phyloP scores from a whole-genome alignment of 2,797 vertebrate genomes.

The Hephaestus fuliginosus region DNA sequence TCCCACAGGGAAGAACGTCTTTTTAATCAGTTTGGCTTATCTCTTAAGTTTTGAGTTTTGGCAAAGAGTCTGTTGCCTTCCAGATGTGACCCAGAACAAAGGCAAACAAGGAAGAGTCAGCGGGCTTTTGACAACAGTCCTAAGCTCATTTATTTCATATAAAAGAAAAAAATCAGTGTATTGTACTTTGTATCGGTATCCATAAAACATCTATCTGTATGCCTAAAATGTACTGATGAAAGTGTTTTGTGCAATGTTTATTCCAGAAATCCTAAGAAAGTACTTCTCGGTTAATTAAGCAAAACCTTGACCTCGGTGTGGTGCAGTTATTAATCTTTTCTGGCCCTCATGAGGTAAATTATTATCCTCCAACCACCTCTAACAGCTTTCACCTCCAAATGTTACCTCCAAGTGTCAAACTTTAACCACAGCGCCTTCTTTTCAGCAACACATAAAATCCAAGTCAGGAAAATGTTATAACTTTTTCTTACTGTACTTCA shows the following conservation, averaged over 20 bases:
- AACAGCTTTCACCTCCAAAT: conserved; percentile 69
- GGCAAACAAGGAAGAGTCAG: background rate
- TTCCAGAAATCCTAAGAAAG: background rate
- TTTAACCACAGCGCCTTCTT: conserved; percentile 52
- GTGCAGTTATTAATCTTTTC: conserved; percentile 59
- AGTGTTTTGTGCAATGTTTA: background rate
- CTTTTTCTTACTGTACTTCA: conserved; percentile 6
- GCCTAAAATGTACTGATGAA: background rate
- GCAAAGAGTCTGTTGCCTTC: conserved; percentile 26
- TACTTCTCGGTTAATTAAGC: conserved; percentile 57
- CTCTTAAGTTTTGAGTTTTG: conserved; percentile 28
- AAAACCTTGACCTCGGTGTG: conserved; percentile 46
- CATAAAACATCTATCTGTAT: background rate
- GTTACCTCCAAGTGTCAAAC: conserved; percentile 61
- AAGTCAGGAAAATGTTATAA: conserved; percentile 24
- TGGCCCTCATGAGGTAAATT: conserved; percentile 72
- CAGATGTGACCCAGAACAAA: conserved; percentile 32
- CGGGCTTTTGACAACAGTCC: background rate
- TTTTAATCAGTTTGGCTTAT: conserved; percentile 57
- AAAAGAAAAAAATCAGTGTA: background rate
- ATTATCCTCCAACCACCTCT: conserved; percentile 67
- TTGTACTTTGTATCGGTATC: background rate
- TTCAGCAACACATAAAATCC: conserved; percentile 12
- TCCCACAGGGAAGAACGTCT: background rate
- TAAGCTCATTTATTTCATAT: background rate